Evolutionary conservation across 2,113 vertebrate species (phyloP).

Genomic region (Tetrax tetrax): DNA sequence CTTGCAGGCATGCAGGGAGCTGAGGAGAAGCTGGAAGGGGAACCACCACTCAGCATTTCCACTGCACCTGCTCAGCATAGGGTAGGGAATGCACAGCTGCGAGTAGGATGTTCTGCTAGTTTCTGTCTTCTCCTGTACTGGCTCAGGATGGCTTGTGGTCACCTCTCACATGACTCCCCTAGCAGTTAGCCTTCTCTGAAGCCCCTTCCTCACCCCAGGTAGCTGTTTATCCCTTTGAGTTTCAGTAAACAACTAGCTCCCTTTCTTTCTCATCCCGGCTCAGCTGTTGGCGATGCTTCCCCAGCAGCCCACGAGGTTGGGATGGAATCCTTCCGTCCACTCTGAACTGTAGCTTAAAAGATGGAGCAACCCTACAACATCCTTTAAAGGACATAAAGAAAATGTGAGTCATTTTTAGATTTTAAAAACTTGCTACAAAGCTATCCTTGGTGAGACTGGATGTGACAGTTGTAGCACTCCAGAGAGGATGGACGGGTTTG

Average conservation of each 20-base stretch:
- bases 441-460: background rate
- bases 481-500: background rate
- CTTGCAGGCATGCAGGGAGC: background rate
- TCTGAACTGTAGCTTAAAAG: background rate
- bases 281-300: background rate
- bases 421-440: background rate
- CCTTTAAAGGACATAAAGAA: background rate
- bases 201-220: background rate
- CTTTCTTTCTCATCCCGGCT: background rate
- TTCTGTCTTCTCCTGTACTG: background rate
- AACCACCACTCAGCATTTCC: background rate
- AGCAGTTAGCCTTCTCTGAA: background rate
- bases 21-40: background rate
- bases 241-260: background rate
- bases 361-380: background rate
- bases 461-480: background rate
- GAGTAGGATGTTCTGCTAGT: background rate
- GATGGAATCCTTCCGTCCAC: background rate
- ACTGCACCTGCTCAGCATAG: rapidly evolving
- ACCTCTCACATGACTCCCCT: background rate
- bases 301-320: background rate
- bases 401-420: background rate
- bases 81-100: background rate
- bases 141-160: background rate
- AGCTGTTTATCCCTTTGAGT: background rate